These are phyloP conservation scores for Nymphalis urticae DNA, from an alignment of 2,888 invertebrate genomes.

Conservation along the genomic window DNA sequence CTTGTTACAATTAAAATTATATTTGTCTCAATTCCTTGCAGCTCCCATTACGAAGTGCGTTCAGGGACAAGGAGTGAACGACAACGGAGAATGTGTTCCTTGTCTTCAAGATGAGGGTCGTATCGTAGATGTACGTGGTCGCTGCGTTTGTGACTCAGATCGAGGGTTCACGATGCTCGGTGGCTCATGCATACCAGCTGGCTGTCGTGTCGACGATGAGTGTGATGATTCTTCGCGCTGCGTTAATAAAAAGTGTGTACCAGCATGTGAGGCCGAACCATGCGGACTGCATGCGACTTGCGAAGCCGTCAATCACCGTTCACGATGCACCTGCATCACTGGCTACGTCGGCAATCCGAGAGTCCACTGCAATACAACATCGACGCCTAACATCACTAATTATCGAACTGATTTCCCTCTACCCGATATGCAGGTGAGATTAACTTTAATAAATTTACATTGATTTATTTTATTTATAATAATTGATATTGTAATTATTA, in stretches of 20 bases:
- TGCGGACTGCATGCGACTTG: constrained; percentile 91
- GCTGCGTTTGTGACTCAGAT: constrained; percentile 90
- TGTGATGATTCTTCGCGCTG: constrained; percentile 90
- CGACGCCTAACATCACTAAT: constrained; percentile 51
- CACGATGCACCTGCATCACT: constrained; percentile 88
- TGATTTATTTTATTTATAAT: too few species aligned
- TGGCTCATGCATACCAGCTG: constrained; percentile 88
- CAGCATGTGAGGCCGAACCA: constrained; percentile 88
- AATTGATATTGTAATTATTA: too few species aligned
- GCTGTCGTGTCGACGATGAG: constrained; percentile 86
- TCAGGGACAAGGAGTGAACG: constrained; percentile 88
- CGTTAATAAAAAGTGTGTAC: constrained; percentile 88
- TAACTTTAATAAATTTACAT: too few species aligned
- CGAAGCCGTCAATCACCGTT: constrained; percentile 88
- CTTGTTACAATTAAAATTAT: background rate
- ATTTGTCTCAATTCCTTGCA: constrained; percentile 39
- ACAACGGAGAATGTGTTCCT: constrained; percentile 88
- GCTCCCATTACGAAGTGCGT: constrained; percentile 86
- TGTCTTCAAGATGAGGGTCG: constrained; percentile 88
- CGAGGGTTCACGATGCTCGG: constrained; percentile 90
- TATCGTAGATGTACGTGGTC: constrained; percentile 87
- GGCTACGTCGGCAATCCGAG: constrained; percentile 90
- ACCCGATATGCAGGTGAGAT: constrained; percentile 86
- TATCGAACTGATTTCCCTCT: constrained; percentile 91
- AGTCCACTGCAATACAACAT: constrained; percentile 84